Percentiles rank a stretch among this genome's conserved stretches.
Conservation (phyloP, 2,888 invertebrate species). For the Leucophora obtusa region DNA sequence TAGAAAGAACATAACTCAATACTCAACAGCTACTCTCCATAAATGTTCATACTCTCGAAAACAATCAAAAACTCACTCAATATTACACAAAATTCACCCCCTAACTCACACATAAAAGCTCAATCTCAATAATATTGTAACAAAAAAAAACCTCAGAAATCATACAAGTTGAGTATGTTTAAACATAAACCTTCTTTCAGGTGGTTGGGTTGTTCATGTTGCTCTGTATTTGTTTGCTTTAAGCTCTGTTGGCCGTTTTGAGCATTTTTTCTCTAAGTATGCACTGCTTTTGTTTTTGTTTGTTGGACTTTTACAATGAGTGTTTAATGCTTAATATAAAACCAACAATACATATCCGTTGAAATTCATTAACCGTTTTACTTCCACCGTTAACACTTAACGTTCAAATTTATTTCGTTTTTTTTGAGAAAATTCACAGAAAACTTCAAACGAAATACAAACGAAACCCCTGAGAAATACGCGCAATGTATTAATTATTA, state of each 20-base stretch:
- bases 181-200: constrained; percentile 50
- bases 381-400: constrained; percentile 65
- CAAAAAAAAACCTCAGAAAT: constrained; percentile 18
- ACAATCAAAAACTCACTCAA: constrained; percentile 6
- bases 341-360: constrained; percentile 66
- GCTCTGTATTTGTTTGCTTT: constrained; percentile 20
- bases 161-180: constrained; percentile 33
- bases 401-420: constrained; percentile 30
- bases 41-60: neutral
- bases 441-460: constrained; percentile 1
- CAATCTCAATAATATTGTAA: constrained; percentile 28
- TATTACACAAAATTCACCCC: constrained; percentile 41
- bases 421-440: constrained; percentile 13
- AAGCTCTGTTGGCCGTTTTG: constrained; percentile 40
- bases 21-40: neutral
- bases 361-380: constrained; percentile 68
- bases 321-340: constrained; percentile 66
- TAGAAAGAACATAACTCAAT: constrained; percentile 31
- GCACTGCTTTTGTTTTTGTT: too few relatives aligned
- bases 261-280: constrained; percentile 30
- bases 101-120: neutral
- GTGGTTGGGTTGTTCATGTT: neutral
- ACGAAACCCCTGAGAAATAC: neutral
- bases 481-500: constrained; percentile 28
- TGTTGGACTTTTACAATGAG: neutral